Conservation (phyloP, 1,140 invertebrate genomes). For the Marisa cornuarietis region DNA sequence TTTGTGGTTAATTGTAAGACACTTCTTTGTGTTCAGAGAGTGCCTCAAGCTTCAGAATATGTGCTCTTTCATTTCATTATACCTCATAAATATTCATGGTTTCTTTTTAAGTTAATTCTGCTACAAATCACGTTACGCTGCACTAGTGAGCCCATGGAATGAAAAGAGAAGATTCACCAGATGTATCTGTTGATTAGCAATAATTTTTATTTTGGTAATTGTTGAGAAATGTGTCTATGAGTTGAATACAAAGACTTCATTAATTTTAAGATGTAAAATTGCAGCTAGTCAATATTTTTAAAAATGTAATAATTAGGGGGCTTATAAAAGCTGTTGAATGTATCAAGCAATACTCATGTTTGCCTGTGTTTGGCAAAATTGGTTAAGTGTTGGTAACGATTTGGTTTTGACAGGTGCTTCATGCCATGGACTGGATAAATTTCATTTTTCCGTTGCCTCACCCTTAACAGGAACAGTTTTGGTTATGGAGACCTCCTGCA, state of each 20-base stretch:
- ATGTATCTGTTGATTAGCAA: neutral
- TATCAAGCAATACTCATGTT: no score
- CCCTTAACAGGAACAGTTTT: neutral
- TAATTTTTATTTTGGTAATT: neutral
- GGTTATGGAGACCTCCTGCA: neutral
- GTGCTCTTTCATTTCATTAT: neutral
- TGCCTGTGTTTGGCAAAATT: no score
- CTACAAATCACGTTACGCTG: neutral
- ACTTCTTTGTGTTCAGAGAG: neutral
- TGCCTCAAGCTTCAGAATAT: no score
- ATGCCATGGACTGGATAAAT: constrained; percentile 5
- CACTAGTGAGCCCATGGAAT: neutral
- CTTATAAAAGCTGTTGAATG: neutral
- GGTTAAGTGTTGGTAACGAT: neutral
- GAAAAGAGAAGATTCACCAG: neutral
- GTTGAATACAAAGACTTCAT: neutral
- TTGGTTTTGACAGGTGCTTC: constrained; percentile 9
- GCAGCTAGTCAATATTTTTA: neutral
- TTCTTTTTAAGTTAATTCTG: neutral
- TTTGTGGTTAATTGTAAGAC: neutral
- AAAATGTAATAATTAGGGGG: neutral
- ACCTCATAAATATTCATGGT: neutral
- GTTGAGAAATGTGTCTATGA: constrained; percentile 13
- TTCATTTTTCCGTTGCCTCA: neutral
- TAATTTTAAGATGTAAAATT: neutral